Evolutionary conservation across 2,888 invertebrate genomes (phyloP).

Genomic region (Cephus nigrinus): DNA sequence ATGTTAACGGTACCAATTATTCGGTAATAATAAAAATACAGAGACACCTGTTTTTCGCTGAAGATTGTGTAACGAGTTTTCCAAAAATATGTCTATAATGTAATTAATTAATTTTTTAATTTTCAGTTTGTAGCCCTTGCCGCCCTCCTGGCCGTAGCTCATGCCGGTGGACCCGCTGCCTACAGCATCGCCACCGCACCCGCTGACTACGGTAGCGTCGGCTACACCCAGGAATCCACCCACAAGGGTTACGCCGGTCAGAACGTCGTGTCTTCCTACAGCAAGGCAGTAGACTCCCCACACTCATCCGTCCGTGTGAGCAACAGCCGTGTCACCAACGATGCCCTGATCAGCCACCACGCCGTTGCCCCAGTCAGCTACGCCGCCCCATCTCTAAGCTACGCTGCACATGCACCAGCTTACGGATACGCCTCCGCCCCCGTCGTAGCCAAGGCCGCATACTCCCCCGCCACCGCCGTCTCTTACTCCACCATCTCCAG

Average conservation of each 20-base stretch:
- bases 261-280: conserved; percentile 50
- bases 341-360: conserved; percentile 31
- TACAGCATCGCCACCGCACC: conserved; percentile 49
- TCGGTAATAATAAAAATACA: too few relatives aligned
- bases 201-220: conserved; percentile 45
- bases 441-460: conserved; percentile 14
- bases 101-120: background rate
- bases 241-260: conserved; percentile 55
- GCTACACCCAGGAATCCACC: conserved; percentile 51
- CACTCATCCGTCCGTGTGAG: conserved; percentile 50
- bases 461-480: conserved; percentile 9
- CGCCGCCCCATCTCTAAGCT: background rate
- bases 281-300: conserved; percentile 48
- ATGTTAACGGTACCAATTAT: background rate
- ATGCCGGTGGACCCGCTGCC: conserved; percentile 47
- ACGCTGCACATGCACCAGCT: conserved; percentile 16
- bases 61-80: too few relatives aligned
- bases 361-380: conserved; percentile 23
- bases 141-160: conserved; percentile 42
- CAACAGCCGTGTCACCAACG: conserved; percentile 50
- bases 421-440: conserved; percentile 14
- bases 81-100: background rate
- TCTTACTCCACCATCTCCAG: conserved; percentile 10
- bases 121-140: conserved; percentile 43
- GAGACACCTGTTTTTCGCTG: too few relatives aligned